phyloP scores from a whole-genome alignment of 1,140 invertebrate species.

The Zaprionus lachaisei region DNA sequence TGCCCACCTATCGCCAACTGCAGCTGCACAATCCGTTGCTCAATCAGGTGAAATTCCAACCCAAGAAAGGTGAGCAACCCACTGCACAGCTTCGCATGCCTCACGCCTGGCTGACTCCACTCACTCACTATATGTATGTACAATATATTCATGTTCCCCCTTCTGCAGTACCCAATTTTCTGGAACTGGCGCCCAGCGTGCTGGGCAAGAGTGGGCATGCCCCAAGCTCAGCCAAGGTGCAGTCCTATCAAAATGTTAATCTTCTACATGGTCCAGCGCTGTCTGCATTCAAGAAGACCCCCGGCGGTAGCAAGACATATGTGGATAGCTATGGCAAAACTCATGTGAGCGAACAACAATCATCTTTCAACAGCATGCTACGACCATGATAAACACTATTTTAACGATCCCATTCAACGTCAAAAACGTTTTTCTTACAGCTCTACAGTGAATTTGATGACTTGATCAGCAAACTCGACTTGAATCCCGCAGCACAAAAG shows the following conservation, averaged over 20 bases:
- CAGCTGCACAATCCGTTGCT: constrained; percentile 78
- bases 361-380: not conserved
- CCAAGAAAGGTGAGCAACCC: constrained; percentile 69
- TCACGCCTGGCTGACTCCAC: constrained; percentile 35
- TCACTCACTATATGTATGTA: not conserved
- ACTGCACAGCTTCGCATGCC: not conserved
- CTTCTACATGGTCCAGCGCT: constrained; percentile 66
- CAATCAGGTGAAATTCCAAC: constrained; percentile 81
- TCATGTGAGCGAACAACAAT: constrained; percentile 59
- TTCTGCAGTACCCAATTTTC: constrained; percentile 67
- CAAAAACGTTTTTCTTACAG: constrained; percentile 49
- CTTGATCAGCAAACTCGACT: constrained; percentile 74
- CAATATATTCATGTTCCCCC: constrained; percentile 4
- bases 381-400: constrained; percentile 16
- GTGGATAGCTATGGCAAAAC: constrained; percentile 76
- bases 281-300: constrained; percentile 67
- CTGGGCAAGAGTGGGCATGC: constrained; percentile 63
- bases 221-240: constrained; percentile 64
- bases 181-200: constrained; percentile 69
- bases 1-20: constrained; percentile 74
- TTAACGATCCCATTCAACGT: constrained; percentile 23
- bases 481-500: constrained; percentile 61
- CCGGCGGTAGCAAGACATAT: constrained; percentile 72
- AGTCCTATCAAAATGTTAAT: constrained; percentile 80
- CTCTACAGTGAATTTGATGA: constrained; percentile 81